Conservation (phyloP, 2,888 invertebrate genomes). For the Ashinkailepas kermadecensis region DNA sequence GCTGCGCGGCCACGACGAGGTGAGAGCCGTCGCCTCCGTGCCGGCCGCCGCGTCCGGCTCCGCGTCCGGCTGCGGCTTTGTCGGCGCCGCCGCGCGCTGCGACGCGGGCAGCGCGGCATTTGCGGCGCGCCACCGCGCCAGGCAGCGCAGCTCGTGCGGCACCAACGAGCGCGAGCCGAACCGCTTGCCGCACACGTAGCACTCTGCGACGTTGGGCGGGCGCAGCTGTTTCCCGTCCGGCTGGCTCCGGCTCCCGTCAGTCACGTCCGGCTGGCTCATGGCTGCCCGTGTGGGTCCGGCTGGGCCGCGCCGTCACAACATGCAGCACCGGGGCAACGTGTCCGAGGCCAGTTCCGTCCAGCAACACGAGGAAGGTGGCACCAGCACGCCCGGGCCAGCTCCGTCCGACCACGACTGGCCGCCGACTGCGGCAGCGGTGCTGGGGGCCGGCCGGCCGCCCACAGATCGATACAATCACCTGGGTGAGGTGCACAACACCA, state of each 20-base stretch:
- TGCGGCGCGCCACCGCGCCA: constrained; percentile 36
- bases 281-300: background rate
- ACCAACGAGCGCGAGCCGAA: constrained; percentile 56
- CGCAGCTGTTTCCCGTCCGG: background rate
- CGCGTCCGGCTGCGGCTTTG: background rate
- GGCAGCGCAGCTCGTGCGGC: constrained; percentile 60
- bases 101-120: background rate
- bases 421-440: background rate
- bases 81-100: background rate
- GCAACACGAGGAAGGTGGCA: background rate
- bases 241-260: too few relatives aligned
- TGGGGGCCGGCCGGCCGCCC: background rate
- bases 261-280: background rate
- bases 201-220: constrained; percentile 41
- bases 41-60: background rate
- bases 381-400: background rate
- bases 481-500: constrained; percentile 15
- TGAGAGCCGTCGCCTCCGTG: background rate
- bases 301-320: too few relatives aligned
- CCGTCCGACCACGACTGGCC: background rate
- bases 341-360: background rate
- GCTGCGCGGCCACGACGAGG: background rate
- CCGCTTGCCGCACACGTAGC: constrained; percentile 58
- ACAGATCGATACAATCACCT: constrained; percentile 4
- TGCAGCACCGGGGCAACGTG: too few relatives aligned